Percentiles rank a stretch among this genome's conserved stretches.
These are phyloP conservation scores for Aradophagus sp. DNA, from an alignment of 1,140 invertebrate species.

Conservation along the genomic window DNA sequence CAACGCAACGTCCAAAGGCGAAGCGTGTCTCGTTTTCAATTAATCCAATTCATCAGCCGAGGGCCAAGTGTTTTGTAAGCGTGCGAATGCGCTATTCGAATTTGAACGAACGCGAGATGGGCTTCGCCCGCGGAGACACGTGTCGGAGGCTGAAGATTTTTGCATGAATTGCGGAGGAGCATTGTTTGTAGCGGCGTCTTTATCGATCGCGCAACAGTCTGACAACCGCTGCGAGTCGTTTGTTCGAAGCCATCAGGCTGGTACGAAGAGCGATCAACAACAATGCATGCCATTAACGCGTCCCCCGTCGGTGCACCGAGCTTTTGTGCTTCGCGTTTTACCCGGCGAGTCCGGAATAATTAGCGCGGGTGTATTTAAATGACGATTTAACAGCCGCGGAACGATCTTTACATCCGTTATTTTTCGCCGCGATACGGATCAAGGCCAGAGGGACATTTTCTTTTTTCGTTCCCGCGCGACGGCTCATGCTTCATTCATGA, in stretches of 20 bases:
- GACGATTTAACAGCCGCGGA: constrained; percentile 20
- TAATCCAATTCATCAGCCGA: too few relatives aligned
- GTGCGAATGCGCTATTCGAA: too few relatives aligned
- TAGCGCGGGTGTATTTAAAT: constrained; percentile 25
- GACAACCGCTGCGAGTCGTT: constrained; percentile 27
- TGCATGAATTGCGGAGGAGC: constrained; percentile 17
- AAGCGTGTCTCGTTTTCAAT: too few relatives aligned
- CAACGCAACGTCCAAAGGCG: too few relatives aligned
- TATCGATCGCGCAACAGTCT: constrained; percentile 36
- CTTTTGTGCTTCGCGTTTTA: constrained; percentile 31
- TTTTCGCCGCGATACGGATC: constrained; percentile 18
- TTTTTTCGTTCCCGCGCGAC: too few relatives aligned
- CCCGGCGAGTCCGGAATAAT: constrained; percentile 31
- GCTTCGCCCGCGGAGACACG: constrained; percentile 3
- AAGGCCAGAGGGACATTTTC: constrained; percentile 22
- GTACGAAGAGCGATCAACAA: constrained; percentile 35
- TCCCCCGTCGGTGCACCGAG: constrained; percentile 12
- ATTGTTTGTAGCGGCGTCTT: constrained; percentile 26
- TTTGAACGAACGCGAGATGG: not conserved
- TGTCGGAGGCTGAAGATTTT: constrained; percentile 20
- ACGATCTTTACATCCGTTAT: not conserved
- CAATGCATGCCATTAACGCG: constrained; percentile 25
- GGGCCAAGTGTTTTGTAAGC: not conserved
- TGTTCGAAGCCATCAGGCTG: constrained; percentile 35
- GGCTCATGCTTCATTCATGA: too few relatives aligned